Conservation (phyloP, 2,113 vertebrate species). For the Mixornis gularis region DNA sequence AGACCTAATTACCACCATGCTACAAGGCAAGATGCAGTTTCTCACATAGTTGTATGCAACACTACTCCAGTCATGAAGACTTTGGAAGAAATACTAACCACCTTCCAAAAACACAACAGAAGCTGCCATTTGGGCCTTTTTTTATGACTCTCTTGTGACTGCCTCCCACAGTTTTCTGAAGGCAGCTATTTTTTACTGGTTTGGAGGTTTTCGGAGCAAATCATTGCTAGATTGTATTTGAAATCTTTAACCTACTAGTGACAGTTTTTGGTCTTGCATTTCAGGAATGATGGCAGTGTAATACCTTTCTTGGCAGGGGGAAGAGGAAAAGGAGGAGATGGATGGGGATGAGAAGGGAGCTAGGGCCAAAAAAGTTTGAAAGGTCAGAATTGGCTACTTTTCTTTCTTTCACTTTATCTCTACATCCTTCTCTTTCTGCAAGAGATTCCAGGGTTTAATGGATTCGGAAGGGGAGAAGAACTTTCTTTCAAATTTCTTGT, state of each 20-base stretch:
- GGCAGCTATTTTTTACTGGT: neutral
- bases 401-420: neutral
- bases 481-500: neutral
- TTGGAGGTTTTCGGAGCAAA: neutral
- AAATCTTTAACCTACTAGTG: neutral
- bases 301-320: neutral
- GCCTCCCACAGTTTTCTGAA: neutral
- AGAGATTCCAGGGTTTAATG: neutral
- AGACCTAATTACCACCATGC: neutral
- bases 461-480: neutral
- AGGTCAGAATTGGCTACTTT: neutral
- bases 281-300: neutral
- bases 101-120: neutral
- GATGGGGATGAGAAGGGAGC: neutral
- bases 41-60: fast-evolving
- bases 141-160: neutral
- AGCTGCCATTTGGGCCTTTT: neutral
- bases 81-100: neutral
- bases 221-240: neutral
- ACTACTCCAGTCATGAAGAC: neutral
- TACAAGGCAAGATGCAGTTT: neutral
- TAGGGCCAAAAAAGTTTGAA: neutral
- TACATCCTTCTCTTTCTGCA: neutral
- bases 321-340: neutral
- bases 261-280: neutral